Conservation (phyloP, 2,797 vertebrate species). For the Tokudaia tokunoshimensis region DNA sequence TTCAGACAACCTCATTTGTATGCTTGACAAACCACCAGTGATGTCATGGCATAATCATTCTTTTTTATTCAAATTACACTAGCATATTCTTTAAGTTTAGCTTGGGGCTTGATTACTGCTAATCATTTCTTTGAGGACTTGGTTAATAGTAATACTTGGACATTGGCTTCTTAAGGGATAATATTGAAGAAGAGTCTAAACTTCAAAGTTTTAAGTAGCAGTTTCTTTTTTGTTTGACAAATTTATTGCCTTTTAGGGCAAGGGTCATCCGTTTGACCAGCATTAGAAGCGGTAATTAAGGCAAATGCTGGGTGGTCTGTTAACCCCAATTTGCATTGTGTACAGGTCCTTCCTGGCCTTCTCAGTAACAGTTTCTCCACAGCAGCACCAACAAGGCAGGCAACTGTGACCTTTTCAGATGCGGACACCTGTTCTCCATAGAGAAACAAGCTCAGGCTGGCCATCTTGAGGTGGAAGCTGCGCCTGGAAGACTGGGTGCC, state of each 20-base stretch:
- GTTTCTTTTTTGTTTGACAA: slow-evolving; percentile 69
- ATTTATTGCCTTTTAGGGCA: slow-evolving; percentile 71
- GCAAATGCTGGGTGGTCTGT: slow-evolving; percentile 60
- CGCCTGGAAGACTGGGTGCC: background rate
- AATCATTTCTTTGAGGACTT: background rate
- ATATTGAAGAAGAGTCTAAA: slow-evolving; percentile 57
- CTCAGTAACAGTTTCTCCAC: slow-evolving; percentile 37
- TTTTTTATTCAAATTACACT: slow-evolving; percentile 51
- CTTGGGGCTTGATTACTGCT: slow-evolving; percentile 17
- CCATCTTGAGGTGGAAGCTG: background rate
- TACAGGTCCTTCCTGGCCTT: slow-evolving; percentile 51
- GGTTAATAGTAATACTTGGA: background rate
- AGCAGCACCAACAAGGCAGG: slow-evolving; percentile 57
- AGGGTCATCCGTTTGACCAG: slow-evolving; percentile 70
- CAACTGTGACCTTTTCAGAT: slow-evolving; percentile 52
- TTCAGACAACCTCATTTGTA: background rate
- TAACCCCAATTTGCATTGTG: slow-evolving; percentile 55
- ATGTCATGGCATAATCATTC: background rate
- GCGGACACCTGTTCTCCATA: slow-evolving; percentile 60
- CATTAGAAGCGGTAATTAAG: slow-evolving; percentile 64
- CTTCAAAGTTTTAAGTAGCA: slow-evolving; percentile 65
- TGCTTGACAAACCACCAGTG: slow-evolving; percentile 28
- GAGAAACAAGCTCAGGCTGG: slow-evolving; percentile 8
- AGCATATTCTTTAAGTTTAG: slow-evolving; percentile 29
- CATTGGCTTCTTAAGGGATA: background rate